A percentile compares a stretch with the other conserved stretches of the same genome.
Conservation (phyloP, 2,797 vertebrate species). For the Eleutherodactylus coqui region DNA sequence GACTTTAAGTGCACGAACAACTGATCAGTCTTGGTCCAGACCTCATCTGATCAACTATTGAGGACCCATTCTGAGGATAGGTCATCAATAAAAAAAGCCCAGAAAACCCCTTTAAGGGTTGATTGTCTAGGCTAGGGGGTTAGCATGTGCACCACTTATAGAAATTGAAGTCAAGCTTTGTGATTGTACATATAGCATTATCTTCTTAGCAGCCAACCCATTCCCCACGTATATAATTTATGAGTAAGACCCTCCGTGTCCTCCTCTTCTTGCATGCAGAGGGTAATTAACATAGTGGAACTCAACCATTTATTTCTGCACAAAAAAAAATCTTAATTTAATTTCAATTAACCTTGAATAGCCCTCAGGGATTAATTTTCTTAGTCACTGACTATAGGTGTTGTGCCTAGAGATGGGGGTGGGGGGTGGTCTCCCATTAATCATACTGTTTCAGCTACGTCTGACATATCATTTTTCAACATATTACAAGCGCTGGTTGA, state of each 20-base stretch:
- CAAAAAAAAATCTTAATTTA: background rate
- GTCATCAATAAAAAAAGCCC: too few relatives aligned
- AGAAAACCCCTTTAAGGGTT: too few relatives aligned
- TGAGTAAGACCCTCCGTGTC: background rate
- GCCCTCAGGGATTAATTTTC: conserved; percentile 8
- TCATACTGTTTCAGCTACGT: background rate
- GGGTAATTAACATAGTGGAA: background rate
- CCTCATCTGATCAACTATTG: too few relatives aligned
- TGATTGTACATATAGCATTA: background rate
- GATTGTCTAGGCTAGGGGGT: too few relatives aligned
- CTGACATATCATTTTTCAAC: background rate
- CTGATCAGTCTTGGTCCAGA: too few relatives aligned
- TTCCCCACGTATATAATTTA: background rate
- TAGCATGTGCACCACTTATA: too few relatives aligned
- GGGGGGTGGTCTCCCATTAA: conserved; percentile 10
- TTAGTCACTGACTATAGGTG: background rate
- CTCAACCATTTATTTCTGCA: background rate
- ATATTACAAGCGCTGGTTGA: background rate
- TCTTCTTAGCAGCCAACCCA: background rate
- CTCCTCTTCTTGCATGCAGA: background rate
- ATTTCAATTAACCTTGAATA: conserved; percentile 37
- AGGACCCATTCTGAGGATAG: too few relatives aligned
- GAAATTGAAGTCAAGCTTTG: background rate
- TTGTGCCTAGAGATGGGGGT: background rate
- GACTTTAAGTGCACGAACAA: too few relatives aligned